Conservation (phyloP, 2,113 vertebrate species). For the Geothlypis trichas region DNA sequence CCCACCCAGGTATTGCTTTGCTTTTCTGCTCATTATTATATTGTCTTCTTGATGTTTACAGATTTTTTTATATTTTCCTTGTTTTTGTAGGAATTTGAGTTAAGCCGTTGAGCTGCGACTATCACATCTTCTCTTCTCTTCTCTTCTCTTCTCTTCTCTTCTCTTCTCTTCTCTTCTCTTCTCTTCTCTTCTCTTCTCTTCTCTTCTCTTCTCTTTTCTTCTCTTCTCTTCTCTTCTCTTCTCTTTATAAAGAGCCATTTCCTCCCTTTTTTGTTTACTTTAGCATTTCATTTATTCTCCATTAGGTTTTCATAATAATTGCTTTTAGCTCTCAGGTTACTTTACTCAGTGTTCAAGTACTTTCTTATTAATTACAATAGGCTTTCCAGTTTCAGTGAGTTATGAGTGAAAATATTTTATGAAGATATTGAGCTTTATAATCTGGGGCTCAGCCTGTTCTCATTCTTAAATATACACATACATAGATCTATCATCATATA, state of each 20-base stretch:
- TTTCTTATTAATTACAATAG: not conserved
- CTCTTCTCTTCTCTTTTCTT: too few relatives aligned
- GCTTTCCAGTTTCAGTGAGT: not conserved
- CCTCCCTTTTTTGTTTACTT: not conserved
- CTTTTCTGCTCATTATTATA: not conserved
- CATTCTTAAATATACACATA: not conserved
- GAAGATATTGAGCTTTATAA: not conserved
- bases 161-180: too few relatives aligned
- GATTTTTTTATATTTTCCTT: not conserved
- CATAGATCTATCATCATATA: not conserved
- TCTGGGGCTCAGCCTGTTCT: not conserved
- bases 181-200: too few relatives aligned
- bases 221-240: too few relatives aligned
- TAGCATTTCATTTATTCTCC: not conserved
- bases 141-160: too few relatives aligned
- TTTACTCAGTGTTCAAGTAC: not conserved
- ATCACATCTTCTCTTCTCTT: not conserved
- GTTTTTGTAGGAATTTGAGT: not conserved
- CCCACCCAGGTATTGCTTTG: not conserved
- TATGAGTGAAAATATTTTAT: not conserved
- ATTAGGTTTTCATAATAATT: not conserved
- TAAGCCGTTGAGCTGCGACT: not conserved
- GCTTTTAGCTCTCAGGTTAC: not conserved
- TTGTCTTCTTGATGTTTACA: not conserved
- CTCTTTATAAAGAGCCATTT: not conserved